Percentiles rank a stretch among this genome's conserved stretches.
Evolutionary conservation across 2,888 invertebrate genomes (phyloP).

Genomic region (Sycophila texana): DNA sequence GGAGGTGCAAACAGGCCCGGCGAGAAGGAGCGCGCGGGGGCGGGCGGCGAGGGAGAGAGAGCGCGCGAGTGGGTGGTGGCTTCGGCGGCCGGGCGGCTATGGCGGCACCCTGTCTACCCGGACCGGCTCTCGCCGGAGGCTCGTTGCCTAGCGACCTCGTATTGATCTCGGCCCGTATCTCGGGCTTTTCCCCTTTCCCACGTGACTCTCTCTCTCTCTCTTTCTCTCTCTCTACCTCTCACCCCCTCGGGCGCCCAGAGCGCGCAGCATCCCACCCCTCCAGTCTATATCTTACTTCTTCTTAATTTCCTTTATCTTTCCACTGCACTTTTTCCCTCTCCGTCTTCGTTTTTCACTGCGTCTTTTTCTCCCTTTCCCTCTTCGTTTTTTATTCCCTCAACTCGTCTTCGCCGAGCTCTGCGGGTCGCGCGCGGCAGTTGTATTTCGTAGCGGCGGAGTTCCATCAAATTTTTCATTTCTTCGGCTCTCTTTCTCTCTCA

Average conservation of each 20-base stretch:
- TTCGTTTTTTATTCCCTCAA: background rate
- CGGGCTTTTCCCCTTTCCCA: slow-evolving; percentile 68
- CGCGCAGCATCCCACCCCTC: slow-evolving; percentile 1
- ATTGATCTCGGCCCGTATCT: slow-evolving; percentile 75
- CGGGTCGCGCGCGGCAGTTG: slow-evolving; percentile 1
- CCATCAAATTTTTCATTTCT: slow-evolving; percentile 48
- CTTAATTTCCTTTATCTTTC: slow-evolving; percentile 55
- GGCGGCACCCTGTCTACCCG: slow-evolving; percentile 81
- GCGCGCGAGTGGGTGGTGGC: slow-evolving; percentile 58
- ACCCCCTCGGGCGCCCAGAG: slow-evolving; percentile 20
- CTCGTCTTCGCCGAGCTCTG: background rate
- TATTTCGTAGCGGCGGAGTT: slow-evolving; percentile 25
- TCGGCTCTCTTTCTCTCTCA: slow-evolving; percentile 9
- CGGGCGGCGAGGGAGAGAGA: slow-evolving; percentile 60
- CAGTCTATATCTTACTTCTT: slow-evolving; percentile 39
- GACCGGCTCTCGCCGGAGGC: slow-evolving; percentile 75
- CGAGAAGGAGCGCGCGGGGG: slow-evolving; percentile 13
- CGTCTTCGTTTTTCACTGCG: slow-evolving; percentile 26
- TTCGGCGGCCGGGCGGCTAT: slow-evolving; percentile 70
- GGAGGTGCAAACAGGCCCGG: slow-evolving; percentile 57
- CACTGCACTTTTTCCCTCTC: slow-evolving; percentile 46
- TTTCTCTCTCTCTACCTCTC: background rate
- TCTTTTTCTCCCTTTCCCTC: slow-evolving; percentile 48
- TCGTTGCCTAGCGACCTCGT: slow-evolving; percentile 76
- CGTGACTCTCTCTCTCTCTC: slow-evolving; percentile 58